Percentiles rank a stretch among this genome's conserved stretches.
These are phyloP conservation scores for Psittacula derbiana DNA, from an alignment of 2,797 vertebrate genomes.

Conservation along the genomic window DNA sequence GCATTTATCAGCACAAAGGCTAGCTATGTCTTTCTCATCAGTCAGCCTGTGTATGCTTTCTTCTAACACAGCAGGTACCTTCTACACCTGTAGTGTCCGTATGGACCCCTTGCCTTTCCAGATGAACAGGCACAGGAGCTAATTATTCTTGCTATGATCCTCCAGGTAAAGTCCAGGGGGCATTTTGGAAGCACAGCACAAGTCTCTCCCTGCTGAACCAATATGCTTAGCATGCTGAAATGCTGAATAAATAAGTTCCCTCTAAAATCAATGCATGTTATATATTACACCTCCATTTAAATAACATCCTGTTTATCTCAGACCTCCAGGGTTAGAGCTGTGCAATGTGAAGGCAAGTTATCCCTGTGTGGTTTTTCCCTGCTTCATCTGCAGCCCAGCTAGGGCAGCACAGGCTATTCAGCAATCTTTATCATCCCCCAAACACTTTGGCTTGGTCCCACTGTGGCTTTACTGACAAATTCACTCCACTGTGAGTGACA, in stretches of 20 bases:
- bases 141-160: not conserved
- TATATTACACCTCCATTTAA: not conserved
- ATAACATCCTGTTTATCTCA: not conserved
- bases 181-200: not conserved
- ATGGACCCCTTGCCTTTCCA: conserved; percentile 25
- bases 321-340: not conserved
- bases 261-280: not conserved
- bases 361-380: not conserved
- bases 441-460: not conserved
- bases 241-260: not conserved
- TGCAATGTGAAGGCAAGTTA: not conserved
- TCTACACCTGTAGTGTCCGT: conserved; percentile 24
- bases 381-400: not conserved
- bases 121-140: conserved; percentile 21
- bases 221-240: not conserved
- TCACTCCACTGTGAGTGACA: not conserved
- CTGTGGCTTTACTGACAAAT: not conserved
- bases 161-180: not conserved
- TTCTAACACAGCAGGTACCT: conserved; percentile 13
- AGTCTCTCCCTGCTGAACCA: not conserved
- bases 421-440: not conserved
- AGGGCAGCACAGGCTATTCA: not conserved
- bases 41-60: not conserved
- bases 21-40: not conserved
- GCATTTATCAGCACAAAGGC: not conserved